Evolutionary conservation across 2,113 vertebrate species (phyloP), one percentile per base, ranked within the genome.

Genomic region (Mormyrus lacerda): DNA sequence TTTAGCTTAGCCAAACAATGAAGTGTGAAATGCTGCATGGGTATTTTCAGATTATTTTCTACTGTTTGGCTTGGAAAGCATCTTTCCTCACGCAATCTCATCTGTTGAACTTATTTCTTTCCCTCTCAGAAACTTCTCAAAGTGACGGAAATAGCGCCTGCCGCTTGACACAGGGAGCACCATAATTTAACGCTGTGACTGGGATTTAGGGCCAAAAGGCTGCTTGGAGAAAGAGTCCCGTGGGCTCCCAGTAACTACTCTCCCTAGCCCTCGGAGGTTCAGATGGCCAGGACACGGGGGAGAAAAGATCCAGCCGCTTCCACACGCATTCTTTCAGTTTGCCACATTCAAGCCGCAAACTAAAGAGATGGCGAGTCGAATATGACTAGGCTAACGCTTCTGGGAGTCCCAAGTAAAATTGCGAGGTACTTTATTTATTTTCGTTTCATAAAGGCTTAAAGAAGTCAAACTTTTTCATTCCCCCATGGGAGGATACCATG

Each of bases 191-290:
- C 35, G 39, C 35, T 6, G 5, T 35, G 17, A 17, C 31, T 19
- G 73, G 73, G 69, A 39, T 39, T 79, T 42, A 7, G 11, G 35
- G 31, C 35, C 15, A 0, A 15, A 79, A 8, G 73, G 35, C 17
- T 39, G 73, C 35, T 79, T 79, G 73, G 73, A 79, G 73, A 76
- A 31, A 76, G 35, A 42, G 73, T 42, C 35, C 73, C 73, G 17
- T 19, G 95, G 94, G 94, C 95, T 91, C 89, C 88, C 89, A 65
- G 92, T 91, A 91, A 95, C 94, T 94, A 90, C 91, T 90, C 89
- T 24, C 89, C 85, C 85, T 4, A 21, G 27, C 27, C 27, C 85
- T 53, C 85, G 0, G 48, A 27, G 50, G 50, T n/a, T 27, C 15
- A 31, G 50, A 13, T 8, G 27, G 27, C 85, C 13, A 15, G 47